Evolutionary conservation across 2,797 vertebrate species (phyloP).

Genomic region (Odontamblyopus rebecca): DNA sequence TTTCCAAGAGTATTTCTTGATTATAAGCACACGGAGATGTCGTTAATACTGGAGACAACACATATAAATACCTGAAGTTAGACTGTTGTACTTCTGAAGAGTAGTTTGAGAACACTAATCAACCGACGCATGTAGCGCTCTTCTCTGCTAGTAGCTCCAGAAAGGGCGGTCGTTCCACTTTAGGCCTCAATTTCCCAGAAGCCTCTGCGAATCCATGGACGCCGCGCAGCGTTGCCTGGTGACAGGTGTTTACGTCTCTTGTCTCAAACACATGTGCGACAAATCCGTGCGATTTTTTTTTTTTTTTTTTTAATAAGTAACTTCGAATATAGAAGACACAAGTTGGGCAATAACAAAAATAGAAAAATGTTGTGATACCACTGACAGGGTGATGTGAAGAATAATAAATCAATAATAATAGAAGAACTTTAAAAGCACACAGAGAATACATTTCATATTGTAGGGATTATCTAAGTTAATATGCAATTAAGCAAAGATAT

Average conservation of each 20-base stretch:
- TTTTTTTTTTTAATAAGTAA: no score
- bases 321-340: no score
- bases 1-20: conserved; percentile 64
- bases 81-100: conserved; percentile 40
- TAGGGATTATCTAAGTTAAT: no score
- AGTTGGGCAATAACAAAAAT: no score
- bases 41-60: conserved; percentile 18
- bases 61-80: conserved; percentile 60
- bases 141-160: conserved; percentile 70
- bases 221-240: conserved; percentile 63
- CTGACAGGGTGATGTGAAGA: no score
- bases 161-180: conserved; percentile 79
- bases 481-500: no score
- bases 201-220: conserved; percentile 61
- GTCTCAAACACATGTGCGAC: conserved; percentile 3
- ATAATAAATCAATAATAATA: no score
- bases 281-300: no score
- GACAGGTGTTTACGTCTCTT: conserved; percentile 27
- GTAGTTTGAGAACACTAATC: conserved; percentile 58
- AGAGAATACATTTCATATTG: no score
- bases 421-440: no score
- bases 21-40: conserved; percentile 19
- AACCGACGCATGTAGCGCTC: conserved; percentile 61
- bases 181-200: conserved; percentile 81
- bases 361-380: no score